phyloP scores from a whole-genome alignment of 2,113 vertebrate species.

The Chloebia gouldiae region DNA sequence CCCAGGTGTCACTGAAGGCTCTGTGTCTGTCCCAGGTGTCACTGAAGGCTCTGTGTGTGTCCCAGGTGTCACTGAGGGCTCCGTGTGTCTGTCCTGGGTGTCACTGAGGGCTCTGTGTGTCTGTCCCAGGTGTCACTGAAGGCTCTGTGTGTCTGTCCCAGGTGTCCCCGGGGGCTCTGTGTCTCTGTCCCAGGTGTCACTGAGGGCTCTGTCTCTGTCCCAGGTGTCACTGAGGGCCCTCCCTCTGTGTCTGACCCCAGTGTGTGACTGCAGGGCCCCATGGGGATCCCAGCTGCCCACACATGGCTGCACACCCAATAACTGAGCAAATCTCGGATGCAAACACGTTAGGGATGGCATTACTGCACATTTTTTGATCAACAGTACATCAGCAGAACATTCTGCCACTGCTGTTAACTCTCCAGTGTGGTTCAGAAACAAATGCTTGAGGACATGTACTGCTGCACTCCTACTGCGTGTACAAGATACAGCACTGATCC shows the following conservation, averaged over 20 bases:
- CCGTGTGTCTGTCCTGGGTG: not conserved
- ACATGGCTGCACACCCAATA: not conserved
- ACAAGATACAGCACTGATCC: not conserved
- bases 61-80: no score
- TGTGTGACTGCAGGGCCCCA: not conserved
- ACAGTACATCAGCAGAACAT: constrained; percentile 31
- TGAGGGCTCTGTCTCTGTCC: not conserved
- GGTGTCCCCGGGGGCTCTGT: no score
- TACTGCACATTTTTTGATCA: constrained; percentile 12
- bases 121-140: no score
- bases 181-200: not conserved
- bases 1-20: not conserved
- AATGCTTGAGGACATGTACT: constrained; percentile 27
- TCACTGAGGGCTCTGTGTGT: no score
- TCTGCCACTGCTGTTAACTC: not conserved
- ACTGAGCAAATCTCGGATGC: not conserved
- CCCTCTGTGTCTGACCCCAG: not conserved
- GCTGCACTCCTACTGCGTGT: not conserved
- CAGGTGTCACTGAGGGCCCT: not conserved
- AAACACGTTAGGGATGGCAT: not conserved
- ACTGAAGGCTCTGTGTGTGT: not conserved
- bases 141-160: not conserved
- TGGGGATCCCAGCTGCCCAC: not conserved
- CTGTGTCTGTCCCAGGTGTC: not conserved
- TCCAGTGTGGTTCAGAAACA: constrained; percentile 26